Evolutionary conservation across 2,113 vertebrate genomes (phyloP).

Genomic region (Phaethon lepturus): DNA sequence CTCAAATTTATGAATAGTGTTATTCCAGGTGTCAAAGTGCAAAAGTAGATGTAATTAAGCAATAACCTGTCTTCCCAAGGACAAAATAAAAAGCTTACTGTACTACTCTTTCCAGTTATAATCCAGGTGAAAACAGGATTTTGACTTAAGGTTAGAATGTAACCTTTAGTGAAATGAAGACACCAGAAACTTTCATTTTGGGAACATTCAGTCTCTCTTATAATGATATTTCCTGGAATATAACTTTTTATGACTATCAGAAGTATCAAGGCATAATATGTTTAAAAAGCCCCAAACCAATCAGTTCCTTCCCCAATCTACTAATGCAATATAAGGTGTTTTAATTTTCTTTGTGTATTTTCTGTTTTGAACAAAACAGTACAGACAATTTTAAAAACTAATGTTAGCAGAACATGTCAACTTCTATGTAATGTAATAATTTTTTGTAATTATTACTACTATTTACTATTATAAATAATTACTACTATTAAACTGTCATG

Average conservation of each 20-base stretch:
- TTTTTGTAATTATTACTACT: neutral
- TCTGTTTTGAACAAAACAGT: neutral
- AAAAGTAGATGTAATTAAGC: neutral
- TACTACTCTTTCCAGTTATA: neutral
- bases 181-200: neutral
- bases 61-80: neutral
- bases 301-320: neutral
- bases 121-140: neutral
- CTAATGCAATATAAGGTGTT: neutral
- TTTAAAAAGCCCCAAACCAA: neutral
- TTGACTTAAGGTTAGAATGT: neutral
- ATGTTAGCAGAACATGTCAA: neutral
- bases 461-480: no score
- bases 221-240: neutral
- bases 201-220: neutral
- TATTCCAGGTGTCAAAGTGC: neutral
- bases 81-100: neutral
- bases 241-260: neutral
- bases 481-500: neutral
- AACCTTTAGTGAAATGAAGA: neutral
- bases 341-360: neutral
- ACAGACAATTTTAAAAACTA: neutral
- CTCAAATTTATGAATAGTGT: neutral
- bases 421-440: neutral
- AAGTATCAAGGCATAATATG: neutral